Conservation (phyloP, 2,888 invertebrate genomes). For the Schrankia costaestrigalis region DNA sequence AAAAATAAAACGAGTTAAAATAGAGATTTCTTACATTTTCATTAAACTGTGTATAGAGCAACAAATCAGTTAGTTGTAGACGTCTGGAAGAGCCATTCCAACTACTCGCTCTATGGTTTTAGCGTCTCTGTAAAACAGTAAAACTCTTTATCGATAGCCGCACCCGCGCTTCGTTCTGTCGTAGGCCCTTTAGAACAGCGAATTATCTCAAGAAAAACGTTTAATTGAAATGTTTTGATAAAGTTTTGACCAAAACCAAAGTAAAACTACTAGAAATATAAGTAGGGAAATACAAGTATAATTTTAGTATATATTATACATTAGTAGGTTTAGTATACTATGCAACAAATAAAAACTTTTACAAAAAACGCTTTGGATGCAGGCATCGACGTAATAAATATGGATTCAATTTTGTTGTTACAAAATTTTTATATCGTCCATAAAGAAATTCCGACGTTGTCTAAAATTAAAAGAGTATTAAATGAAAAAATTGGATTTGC, state of each 20-base stretch:
- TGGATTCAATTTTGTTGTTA: no score
- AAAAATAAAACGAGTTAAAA: no score
- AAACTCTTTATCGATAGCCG: conserved; percentile 38
- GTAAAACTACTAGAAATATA: no score
- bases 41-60: background rate
- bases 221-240: no score
- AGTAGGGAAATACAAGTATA: no score
- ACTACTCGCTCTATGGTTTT: conserved; percentile 23
- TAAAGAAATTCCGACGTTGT: conserved; percentile 7
- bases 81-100: conserved; percentile 24
- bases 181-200: conserved; percentile 15
- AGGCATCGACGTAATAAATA: no score
- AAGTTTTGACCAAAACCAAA: no score
- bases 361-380: no score
- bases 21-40: no score
- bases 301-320: no score
- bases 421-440: conserved; percentile 11
- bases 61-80: conserved; percentile 15
- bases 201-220: background rate
- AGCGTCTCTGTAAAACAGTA: conserved; percentile 32
- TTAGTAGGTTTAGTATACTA: no score
- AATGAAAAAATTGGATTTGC: background rate
- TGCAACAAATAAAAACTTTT: no score
- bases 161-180: conserved; percentile 18
- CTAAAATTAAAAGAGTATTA: background rate